These are phyloP conservation scores for Parotia lawesii DNA, from an alignment of 2,113 vertebrate species.

Conservation along the genomic window DNA sequence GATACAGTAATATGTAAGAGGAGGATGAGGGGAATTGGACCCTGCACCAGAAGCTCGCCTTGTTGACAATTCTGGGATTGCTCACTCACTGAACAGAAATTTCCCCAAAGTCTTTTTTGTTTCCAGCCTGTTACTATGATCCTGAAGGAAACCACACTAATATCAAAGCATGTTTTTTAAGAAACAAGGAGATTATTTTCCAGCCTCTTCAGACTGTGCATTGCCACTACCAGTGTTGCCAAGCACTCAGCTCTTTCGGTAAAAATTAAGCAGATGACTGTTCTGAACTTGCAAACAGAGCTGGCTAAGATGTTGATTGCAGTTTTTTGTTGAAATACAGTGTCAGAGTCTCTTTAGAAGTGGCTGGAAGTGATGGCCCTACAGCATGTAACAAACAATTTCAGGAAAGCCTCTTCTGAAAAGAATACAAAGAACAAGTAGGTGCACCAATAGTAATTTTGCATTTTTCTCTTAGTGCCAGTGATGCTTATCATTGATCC, in stretches of 20 bases:
- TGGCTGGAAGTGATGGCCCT: background rate
- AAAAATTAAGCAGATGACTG: background rate
- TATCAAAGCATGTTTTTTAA: background rate
- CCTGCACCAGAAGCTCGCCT: background rate
- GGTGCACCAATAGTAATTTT: background rate
- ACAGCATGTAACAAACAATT: background rate
- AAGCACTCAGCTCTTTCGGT: background rate
- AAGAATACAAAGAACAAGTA: background rate
- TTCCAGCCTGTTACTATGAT: background rate
- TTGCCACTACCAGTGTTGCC: background rate
- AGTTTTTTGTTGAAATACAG: background rate
- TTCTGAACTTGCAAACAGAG: background rate
- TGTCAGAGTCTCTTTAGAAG: background rate
- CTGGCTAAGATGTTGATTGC: accelerated
- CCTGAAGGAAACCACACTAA: background rate
- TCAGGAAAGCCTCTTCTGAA: background rate
- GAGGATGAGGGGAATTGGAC: background rate
- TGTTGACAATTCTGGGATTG: background rate
- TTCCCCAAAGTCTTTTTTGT: background rate
- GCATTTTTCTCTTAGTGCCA: background rate
- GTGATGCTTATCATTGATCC: background rate
- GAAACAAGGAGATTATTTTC: background rate
- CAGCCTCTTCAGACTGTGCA: background rate
- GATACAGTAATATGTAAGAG: background rate
- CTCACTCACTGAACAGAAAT: background rate